A percentile compares a stretch with the other conserved stretches of the same genome.
These are phyloP conservation scores for Rhabdomys pumilio DNA, from an alignment of 2,797 vertebrate genomes.

Conservation along the genomic window DNA sequence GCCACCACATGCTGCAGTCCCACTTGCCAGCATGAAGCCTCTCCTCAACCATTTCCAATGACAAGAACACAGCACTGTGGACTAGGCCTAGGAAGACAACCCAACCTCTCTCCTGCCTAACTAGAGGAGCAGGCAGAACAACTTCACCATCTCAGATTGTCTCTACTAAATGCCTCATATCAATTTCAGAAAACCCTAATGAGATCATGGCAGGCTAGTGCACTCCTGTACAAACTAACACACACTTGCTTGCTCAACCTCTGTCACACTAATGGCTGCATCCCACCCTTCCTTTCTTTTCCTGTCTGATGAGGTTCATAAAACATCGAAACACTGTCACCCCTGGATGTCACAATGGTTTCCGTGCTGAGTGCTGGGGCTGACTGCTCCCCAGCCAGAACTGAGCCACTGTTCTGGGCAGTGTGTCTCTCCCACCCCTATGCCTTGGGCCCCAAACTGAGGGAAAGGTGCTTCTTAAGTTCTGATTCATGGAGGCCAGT, in stretches of 20 bases:
- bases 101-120: background rate
- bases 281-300: background rate
- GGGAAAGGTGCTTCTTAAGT: background rate
- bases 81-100: rapidly evolving
- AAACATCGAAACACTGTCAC: background rate
- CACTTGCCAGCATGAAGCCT: background rate
- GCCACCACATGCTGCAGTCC: background rate
- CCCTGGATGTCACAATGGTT: background rate
- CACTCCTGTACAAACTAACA: background rate
- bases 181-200: background rate
- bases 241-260: background rate
- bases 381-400: background rate
- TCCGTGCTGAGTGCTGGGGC: background rate
- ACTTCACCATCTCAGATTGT: background rate
- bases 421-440: background rate
- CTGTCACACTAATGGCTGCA: background rate
- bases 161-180: background rate
- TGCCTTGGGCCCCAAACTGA: background rate
- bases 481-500: background rate
- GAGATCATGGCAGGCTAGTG: background rate
- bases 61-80: background rate
- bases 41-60: background rate
- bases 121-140: background rate
- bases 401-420: background rate
- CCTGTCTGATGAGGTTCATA: background rate